Conservation (phyloP, 2,113 vertebrate species). For the Todiramphus chloris region DNA sequence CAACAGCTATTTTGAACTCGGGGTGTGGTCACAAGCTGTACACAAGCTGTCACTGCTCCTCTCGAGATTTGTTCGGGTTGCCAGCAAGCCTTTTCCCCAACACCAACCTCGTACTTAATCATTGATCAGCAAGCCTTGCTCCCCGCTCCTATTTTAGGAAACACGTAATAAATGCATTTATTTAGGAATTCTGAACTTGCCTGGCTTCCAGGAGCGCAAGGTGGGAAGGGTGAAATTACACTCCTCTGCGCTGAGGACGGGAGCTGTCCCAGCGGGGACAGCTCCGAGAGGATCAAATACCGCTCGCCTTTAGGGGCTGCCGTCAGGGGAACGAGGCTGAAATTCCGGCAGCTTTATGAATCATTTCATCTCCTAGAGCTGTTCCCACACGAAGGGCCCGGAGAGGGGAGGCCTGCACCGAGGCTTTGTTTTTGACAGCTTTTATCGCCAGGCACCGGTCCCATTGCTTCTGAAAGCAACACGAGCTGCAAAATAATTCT, state of each 20-base stretch:
- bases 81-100: background rate
- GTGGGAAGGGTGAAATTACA: conserved; percentile 8
- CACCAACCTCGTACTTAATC: background rate
- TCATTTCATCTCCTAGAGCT: background rate
- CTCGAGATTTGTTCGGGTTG: background rate
- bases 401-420: background rate
- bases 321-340: background rate
- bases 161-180: background rate
- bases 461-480: background rate
- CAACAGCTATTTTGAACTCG: background rate
- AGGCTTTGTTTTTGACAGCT: background rate
- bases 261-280: background rate
- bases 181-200: background rate
- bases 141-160: background rate
- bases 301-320: background rate
- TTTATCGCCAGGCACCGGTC: background rate
- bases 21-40: background rate
- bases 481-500: background rate
- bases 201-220: background rate
- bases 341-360: background rate
- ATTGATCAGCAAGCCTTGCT: background rate
- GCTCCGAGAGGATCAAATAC: background rate
- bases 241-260: background rate
- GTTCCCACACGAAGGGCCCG: background rate
- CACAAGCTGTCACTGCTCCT: background rate